phyloP scores from a whole-genome alignment of 2,797 vertebrate species.

The Glyptemys insculpta region DNA sequence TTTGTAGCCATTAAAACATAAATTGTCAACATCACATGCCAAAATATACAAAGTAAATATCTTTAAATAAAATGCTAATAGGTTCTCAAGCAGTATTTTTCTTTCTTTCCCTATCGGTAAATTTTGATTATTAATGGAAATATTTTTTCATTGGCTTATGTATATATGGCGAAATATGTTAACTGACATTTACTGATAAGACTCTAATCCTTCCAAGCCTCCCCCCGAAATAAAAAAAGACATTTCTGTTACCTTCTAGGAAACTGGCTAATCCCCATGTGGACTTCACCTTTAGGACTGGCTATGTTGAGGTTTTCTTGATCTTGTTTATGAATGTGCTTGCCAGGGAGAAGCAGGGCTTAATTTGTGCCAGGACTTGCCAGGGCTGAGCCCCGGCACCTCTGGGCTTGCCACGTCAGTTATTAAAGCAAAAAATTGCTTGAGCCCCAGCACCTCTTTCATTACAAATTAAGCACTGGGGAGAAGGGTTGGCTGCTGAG shows the following conservation, averaged over 20 bases:
- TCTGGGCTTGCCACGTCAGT: too few relatives aligned
- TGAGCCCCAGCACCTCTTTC: too few relatives aligned
- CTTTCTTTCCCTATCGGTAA: not conserved
- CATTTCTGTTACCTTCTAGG: not conserved
- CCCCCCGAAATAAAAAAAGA: not conserved
- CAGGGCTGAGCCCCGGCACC: too few relatives aligned
- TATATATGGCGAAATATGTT: not conserved
- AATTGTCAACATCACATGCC: not conserved
- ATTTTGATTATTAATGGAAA: not conserved
- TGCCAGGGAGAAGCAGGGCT: not conserved
- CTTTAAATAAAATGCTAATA: not conserved
- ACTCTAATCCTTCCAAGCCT: not conserved
- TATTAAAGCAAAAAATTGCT: too few relatives aligned
- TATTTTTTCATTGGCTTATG: not conserved
- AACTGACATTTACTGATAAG: not conserved
- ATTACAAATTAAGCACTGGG: too few relatives aligned
- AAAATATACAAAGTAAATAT: not conserved
- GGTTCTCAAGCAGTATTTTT: not conserved
- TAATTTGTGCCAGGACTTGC: too few relatives aligned
- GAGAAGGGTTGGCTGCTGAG: not conserved
- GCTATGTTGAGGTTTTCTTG: not conserved
- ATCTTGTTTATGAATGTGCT: not conserved
- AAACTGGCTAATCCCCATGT: not conserved
- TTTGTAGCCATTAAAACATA: not conserved
- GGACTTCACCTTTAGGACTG: not conserved